A percentile compares a stretch with the other conserved stretches of the same genome.
phyloP scores from a whole-genome alignment of 2,888 invertebrate species.

The Callimorpha dominula region DNA sequence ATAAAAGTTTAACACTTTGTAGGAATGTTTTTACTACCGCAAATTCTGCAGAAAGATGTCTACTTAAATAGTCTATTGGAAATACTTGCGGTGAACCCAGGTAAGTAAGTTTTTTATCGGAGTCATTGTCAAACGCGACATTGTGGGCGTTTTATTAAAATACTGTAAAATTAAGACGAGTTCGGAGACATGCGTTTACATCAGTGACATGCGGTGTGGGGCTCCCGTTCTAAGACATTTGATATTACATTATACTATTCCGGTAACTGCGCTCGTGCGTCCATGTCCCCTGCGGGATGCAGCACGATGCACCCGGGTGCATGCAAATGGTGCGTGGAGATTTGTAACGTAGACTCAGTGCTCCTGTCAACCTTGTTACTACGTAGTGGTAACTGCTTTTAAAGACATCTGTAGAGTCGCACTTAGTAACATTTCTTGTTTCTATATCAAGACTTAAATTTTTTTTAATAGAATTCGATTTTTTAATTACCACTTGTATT shows the following conservation, averaged over 20 bases:
- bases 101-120: slow-evolving; percentile 25
- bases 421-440: slow-evolving; percentile 17
- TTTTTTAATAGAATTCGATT: neutral
- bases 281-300: slow-evolving; percentile 56
- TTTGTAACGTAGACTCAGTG: slow-evolving; percentile 73
- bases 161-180: slow-evolving; percentile 19
- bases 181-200: slow-evolving; percentile 21
- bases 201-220: slow-evolving; percentile 39
- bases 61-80: slow-evolving; percentile 19
- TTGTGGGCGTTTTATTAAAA: slow-evolving; percentile 13
- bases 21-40: slow-evolving; percentile 66
- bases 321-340: slow-evolving; percentile 84
- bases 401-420: slow-evolving; percentile 59
- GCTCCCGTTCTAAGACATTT: slow-evolving; percentile 75
- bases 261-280: slow-evolving; percentile 62
- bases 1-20: slow-evolving; percentile 81
- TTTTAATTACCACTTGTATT: slow-evolving; percentile 7
- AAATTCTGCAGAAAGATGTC: slow-evolving; percentile 59
- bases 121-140: slow-evolving; percentile 7
- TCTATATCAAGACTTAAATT: neutral
- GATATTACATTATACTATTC: slow-evolving; percentile 85
- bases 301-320: slow-evolving; percentile 77
- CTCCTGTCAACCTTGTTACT: slow-evolving; percentile 72
- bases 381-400: slow-evolving; percentile 30
- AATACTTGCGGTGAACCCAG: slow-evolving; percentile 35